Evolutionary conservation across 2,797 vertebrate species (phyloP).

Genomic region (Florisuga fusca): DNA sequence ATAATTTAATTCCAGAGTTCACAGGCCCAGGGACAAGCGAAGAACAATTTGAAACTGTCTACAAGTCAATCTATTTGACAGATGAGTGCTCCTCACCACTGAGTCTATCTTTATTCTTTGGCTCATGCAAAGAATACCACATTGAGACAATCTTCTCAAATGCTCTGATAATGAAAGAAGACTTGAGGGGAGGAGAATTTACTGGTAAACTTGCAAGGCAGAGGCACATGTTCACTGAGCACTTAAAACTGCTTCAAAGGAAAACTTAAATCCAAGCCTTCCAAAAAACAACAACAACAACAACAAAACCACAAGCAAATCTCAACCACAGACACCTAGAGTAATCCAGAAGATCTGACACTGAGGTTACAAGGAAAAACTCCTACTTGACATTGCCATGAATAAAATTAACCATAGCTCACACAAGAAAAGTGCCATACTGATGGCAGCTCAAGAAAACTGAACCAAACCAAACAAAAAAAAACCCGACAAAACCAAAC

Average conservation of each 20-base stretch:
- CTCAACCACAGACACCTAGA: not conserved
- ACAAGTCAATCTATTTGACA: accelerated
- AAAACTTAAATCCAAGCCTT: not conserved
- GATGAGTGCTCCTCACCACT: not conserved
- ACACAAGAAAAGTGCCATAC: not conserved
- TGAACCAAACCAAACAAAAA: too few species aligned
- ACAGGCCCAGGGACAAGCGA: not conserved
- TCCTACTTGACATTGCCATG: not conserved
- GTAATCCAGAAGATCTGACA: not conserved
- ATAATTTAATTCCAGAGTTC: not conserved
- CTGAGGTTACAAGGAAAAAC: not conserved
- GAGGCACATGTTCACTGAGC: not conserved
- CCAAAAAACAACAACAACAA: not conserved
- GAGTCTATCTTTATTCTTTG: not conserved
- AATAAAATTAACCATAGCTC: not conserved
- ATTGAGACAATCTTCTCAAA: not conserved
- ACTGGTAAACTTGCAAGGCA: not conserved
- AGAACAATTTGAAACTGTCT: not conserved
- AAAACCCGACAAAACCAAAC: not conserved
- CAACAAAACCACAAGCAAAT: not conserved
- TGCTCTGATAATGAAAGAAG: not conserved
- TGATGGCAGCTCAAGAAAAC: not conserved
- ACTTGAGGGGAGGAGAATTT: not conserved
- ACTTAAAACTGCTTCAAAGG: not conserved
- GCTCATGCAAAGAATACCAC: not conserved